Percentiles rank a stretch among this genome's conserved stretches.
Evolutionary conservation across 30 jellyfish, hydroid and myxozoan species (phyloP).

Genomic region (Cassiopea andromeda): DNA sequence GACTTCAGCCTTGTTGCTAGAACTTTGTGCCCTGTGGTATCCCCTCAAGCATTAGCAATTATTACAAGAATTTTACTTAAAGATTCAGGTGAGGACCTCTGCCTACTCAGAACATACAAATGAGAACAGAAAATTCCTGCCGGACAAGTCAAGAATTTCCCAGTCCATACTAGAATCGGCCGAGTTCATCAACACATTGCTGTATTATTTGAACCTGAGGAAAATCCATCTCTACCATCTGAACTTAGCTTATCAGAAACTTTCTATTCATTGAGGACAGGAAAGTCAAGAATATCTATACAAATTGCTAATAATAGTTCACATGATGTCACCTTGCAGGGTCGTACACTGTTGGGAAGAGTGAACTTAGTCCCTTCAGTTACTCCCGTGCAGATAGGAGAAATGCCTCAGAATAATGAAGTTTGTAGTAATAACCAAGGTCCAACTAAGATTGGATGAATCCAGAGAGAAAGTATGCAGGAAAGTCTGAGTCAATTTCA

Average conservation of each 20-base stretch:
- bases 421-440: background rate
- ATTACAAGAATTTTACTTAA: slow-evolving; percentile 2
- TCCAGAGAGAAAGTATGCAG: slow-evolving; percentile 12
- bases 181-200: slow-evolving; percentile 9
- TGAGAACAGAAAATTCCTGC: slow-evolving; percentile 10
- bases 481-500: background rate
- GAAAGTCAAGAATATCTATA: background rate
- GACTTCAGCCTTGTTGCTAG: background rate
- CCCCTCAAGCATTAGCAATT: background rate
- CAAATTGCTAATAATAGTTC: slow-evolving; percentile 9
- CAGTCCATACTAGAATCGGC: slow-evolving; percentile 5
- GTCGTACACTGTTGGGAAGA: slow-evolving; percentile 1
- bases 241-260: slow-evolving; percentile 13
- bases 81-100: background rate
- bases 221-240: background rate
- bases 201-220: slow-evolving; percentile 17
- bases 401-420: slow-evolving; percentile 1
- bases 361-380: slow-evolving; percentile 2
- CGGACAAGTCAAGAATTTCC: background rate
- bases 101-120: slow-evolving; percentile 11
- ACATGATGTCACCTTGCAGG: slow-evolving; percentile 11
- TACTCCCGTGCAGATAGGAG: slow-evolving; percentile 2
- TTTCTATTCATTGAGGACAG: background rate
- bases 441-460: background rate
- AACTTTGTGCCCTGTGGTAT: background rate